Percentiles rank a stretch among this genome's conserved stretches.
Evolutionary conservation across 1,140 invertebrate genomes (phyloP).

Genomic region (Ceratitis capitata): DNA sequence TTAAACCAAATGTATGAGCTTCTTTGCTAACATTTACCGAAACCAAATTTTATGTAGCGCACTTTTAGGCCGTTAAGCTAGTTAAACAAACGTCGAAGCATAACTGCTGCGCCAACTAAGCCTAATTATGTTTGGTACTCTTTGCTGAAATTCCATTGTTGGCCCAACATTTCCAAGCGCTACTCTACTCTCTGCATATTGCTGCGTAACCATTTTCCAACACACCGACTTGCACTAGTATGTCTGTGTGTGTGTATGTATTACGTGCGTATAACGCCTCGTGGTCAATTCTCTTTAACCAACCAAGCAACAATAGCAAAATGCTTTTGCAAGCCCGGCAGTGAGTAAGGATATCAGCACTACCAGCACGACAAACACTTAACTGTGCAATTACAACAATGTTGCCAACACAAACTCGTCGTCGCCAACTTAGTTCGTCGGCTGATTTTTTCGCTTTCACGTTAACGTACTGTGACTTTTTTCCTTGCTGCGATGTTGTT

Average conservation of each 20-base stretch:
- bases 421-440: not conserved
- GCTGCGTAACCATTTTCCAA: no score
- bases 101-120: not conserved
- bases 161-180: not conserved
- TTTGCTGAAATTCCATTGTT: not conserved
- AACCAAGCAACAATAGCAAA: not conserved
- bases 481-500: not conserved
- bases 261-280: no score
- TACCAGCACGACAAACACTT: not conserved
- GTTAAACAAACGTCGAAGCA: not conserved
- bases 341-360: not conserved
- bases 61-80: not conserved
- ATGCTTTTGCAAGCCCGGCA: not conserved
- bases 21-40: not conserved
- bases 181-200: not conserved
- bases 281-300: not conserved
- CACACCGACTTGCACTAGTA: not conserved
- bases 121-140: not conserved
- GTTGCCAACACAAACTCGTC: slow-evolving; percentile 31
- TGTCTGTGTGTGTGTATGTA: not conserved
- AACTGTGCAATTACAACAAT: not conserved
- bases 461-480: slow-evolving; percentile 22
- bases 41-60: not conserved
- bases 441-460: slow-evolving; percentile 29
- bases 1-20: not conserved